Conservation (phyloP, 2,113 vertebrate species). For the Glaucomys volans region DNA sequence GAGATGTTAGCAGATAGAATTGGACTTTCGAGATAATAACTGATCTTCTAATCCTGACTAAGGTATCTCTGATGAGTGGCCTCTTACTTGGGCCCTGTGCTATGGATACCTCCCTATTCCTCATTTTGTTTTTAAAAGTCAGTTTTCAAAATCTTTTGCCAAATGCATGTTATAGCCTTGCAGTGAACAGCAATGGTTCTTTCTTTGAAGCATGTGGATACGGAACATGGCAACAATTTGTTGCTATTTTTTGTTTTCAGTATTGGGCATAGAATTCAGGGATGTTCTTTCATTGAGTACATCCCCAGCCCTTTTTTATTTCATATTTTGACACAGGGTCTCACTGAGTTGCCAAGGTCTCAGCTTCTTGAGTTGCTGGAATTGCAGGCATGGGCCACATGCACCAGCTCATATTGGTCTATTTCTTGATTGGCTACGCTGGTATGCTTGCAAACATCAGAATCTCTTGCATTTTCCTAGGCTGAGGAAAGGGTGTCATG, state of each 20-base stretch:
- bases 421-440: background rate
- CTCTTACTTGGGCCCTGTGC: background rate
- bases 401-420: too few relatives aligned
- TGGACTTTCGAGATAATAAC: background rate
- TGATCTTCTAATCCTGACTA: background rate
- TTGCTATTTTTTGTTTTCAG: too few relatives aligned
- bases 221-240: background rate
- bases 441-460: background rate
- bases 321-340: too few relatives aligned
- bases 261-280: too few relatives aligned
- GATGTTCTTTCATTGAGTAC: too few relatives aligned
- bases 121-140: background rate
- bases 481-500: background rate
- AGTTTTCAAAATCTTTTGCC: background rate
- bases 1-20: background rate
- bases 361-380: too few relatives aligned
- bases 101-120: background rate
- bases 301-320: too few relatives aligned
- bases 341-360: too few relatives aligned
- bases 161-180: background rate
- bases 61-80: background rate
- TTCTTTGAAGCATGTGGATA: background rate
- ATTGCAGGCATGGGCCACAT: too few relatives aligned
- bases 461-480: constrained; percentile 15
- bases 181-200: background rate